These are phyloP conservation scores for chimpanzee (Pan troglodytes) DNA, from an alignment of 2,113 vertebrate genomes.

Conservation along the genomic window NHGRI_mPanTro3-v2.1_pri NC_072401.2:91601001-91601500, in stretches of 20 bases:
- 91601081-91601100: background rate
- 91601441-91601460: too few relatives aligned
- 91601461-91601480: too few relatives aligned
- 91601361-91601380: background rate
- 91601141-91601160: background rate
- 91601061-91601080: background rate
- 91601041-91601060: background rate
- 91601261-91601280: background rate
- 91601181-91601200: background rate
- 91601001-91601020: background rate
- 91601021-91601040: background rate
- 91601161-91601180: background rate
- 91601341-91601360: background rate
- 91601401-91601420: background rate
- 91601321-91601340: background rate
- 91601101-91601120: background rate
- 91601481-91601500: too few relatives aligned
- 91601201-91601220: background rate
- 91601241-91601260: background rate
- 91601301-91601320: background rate
- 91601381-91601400: background rate
- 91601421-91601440: too few relatives aligned
- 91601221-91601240: background rate
- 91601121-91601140: background rate
- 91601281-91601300: background rate